These are phyloP conservation scores for Tanytarsus gracilentus DNA, from an alignment of 2,888 invertebrate species.

Conservation along the genomic window DNA sequence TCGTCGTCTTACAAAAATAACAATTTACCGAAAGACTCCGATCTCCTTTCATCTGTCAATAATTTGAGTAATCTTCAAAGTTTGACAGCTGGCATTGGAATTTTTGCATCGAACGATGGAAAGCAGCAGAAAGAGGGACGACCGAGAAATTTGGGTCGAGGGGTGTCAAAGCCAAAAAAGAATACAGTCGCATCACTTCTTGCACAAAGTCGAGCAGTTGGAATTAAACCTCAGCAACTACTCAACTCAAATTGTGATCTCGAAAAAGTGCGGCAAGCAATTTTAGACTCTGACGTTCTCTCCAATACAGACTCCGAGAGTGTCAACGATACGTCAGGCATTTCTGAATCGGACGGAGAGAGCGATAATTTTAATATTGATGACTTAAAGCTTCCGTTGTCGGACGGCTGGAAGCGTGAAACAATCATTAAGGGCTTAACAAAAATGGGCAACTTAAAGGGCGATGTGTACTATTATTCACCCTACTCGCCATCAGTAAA, in stretches of 20 bases:
- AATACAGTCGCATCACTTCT: slow-evolving; percentile 82
- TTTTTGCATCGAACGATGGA: slow-evolving; percentile 10
- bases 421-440: slow-evolving; percentile 82
- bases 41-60: slow-evolving; percentile 10
- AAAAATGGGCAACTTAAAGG: slow-evolving; percentile 75
- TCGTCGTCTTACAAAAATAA: slow-evolving; percentile 10
- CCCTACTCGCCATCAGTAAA: slow-evolving; percentile 52
- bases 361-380: slow-evolving; percentile 42
- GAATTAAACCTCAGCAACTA: slow-evolving; percentile 67
- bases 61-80: slow-evolving; percentile 43
- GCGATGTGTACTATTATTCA: slow-evolving; percentile 86
- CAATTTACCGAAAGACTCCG: background rate
- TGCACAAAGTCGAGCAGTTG: slow-evolving; percentile 76
- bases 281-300: slow-evolving; percentile 50
- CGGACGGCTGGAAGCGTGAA: slow-evolving; percentile 84
- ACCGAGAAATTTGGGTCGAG: slow-evolving; percentile 74
- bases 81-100: slow-evolving; percentile 40
- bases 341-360: slow-evolving; percentile 51
- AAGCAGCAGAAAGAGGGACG: slow-evolving; percentile 57
- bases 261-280: slow-evolving; percentile 49
- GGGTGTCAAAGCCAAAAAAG: slow-evolving; percentile 85
- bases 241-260: slow-evolving; percentile 48
- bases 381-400: slow-evolving; percentile 55
- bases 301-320: slow-evolving; percentile 54
- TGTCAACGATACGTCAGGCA: slow-evolving; percentile 49